A percentile compares a stretch with the other conserved stretches of the same genome.
These are phyloP conservation scores for Vulpes ferrilata DNA, from an alignment of 2,113 vertebrate species.

Conservation along the genomic window DNA sequence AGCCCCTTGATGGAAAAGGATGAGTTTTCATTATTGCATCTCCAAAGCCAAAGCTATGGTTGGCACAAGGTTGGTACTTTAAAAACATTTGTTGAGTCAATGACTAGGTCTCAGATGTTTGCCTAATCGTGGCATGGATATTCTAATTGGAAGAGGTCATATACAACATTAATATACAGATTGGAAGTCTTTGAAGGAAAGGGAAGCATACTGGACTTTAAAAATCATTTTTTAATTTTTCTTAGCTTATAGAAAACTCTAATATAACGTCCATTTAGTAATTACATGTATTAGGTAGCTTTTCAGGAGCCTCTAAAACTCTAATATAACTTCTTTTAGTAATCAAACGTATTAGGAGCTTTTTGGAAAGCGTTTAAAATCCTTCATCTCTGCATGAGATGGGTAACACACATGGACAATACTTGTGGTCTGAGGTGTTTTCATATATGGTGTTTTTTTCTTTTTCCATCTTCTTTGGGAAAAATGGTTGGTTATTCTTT, in stretches of 20 bases:
- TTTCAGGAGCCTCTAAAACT: not conserved
- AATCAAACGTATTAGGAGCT: not conserved
- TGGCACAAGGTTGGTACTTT: not conserved
- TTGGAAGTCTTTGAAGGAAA: not conserved
- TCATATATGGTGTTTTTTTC: not conserved
- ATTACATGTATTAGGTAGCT: not conserved
- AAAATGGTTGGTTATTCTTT: not conserved
- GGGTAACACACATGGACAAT: not conserved
- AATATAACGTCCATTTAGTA: not conserved
- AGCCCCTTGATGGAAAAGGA: not conserved
- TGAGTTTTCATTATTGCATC: not conserved
- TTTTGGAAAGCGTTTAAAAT: not conserved
- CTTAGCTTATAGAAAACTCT: not conserved
- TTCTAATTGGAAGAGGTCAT: not conserved
- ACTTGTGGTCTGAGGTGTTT: not conserved
- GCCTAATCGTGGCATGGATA: not conserved
- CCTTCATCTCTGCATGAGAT: not conserved
- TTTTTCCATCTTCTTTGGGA: not conserved
- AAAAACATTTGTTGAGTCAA: not conserved
- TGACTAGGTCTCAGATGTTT: not conserved
- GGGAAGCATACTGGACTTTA: not conserved
- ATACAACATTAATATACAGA: constrained; percentile 5
- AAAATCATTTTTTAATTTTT: not conserved
- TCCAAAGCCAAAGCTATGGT: not conserved
- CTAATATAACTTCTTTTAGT: not conserved